Conservation (phyloP, 2,797 vertebrate species). For the Pseudochaenichthys georgianus region DNA sequence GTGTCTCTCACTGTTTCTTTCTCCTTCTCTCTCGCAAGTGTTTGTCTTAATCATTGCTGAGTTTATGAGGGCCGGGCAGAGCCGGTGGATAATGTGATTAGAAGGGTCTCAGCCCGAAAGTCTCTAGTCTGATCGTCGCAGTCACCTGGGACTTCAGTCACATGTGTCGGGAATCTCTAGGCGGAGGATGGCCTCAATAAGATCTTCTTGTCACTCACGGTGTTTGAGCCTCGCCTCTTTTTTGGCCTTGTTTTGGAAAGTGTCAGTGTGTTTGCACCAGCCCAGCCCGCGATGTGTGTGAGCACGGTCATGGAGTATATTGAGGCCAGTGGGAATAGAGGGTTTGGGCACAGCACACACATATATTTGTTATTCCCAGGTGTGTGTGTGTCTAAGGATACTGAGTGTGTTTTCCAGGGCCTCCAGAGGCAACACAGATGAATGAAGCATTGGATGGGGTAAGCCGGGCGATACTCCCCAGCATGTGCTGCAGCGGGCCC, state of each 20-base stretch:
- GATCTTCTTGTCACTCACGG: slow-evolving; percentile 56
- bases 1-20: slow-evolving; percentile 61
- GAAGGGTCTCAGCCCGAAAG: slow-evolving; percentile 55
- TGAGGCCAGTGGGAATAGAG: slow-evolving; percentile 35
- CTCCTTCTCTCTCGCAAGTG: slow-evolving; percentile 56
- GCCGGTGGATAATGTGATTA: slow-evolving; percentile 77
- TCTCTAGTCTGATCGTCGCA: slow-evolving; percentile 56
- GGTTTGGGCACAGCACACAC: slow-evolving; percentile 2
- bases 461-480: slow-evolving; percentile 74
- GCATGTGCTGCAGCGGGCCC: slow-evolving; percentile 73
- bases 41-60: slow-evolving; percentile 75
- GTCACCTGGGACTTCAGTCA: slow-evolving; percentile 68
- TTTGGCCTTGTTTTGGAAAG: slow-evolving; percentile 39
- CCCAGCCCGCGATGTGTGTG: slow-evolving; percentile 27
- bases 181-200: slow-evolving; percentile 55
- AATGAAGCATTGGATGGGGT: slow-evolving; percentile 81
- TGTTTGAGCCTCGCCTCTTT: slow-evolving; percentile 23
- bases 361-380: slow-evolving; percentile 42
- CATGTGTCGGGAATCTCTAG: slow-evolving; percentile 62
- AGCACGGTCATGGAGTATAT: slow-evolving; percentile 3
- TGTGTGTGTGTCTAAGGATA: slow-evolving; percentile 28
- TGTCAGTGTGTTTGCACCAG: slow-evolving; percentile 19
- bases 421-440: slow-evolving; percentile 78
- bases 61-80: slow-evolving; percentile 71
- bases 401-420: slow-evolving; percentile 63